Conservation (phyloP, 2,113 vertebrate genomes). For the Malaclemys terrapin region DNA sequence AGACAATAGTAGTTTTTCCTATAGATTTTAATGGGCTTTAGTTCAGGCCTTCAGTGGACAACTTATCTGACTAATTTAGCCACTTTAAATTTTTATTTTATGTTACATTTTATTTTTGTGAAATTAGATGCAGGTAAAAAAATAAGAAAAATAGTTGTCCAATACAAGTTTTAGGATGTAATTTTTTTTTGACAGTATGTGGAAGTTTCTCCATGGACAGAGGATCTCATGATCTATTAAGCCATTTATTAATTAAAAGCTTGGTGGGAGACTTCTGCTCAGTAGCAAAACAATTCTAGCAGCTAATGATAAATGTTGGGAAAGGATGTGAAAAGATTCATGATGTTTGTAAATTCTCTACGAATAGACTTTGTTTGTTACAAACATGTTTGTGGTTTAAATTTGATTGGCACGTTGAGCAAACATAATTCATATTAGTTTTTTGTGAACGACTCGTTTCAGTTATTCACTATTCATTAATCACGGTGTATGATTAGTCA, state of each 20-base stretch:
- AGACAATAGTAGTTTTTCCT: not conserved
- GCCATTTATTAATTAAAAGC: constrained; percentile 69
- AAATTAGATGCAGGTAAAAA: not conserved
- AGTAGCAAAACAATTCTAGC: constrained; percentile 15
- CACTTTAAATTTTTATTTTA: constrained; percentile 20
- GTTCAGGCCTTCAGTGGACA: not conserved
- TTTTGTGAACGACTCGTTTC: not conserved
- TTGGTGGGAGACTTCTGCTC: constrained; percentile 45
- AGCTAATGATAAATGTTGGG: constrained; percentile 59
- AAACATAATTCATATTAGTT: not conserved
- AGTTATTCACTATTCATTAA: not conserved
- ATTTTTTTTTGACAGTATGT: constrained; percentile 49
- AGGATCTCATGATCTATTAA: constrained; percentile 46
- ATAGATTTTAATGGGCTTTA: not conserved
- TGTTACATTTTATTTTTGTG: not conserved
- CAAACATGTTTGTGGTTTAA: not conserved
- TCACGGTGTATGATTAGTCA: not conserved
- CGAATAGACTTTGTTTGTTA: not conserved
- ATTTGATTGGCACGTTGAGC: not conserved
- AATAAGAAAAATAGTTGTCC: constrained; percentile 9
- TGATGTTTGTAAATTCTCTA: constrained; percentile 37
- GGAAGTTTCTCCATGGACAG: constrained; percentile 60
- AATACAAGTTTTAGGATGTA: constrained; percentile 19
- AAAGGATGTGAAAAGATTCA: constrained; percentile 53
- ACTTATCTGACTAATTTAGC: constrained; percentile 36